Base-by-base conservation (phyloP, 2,888 invertebrate genomes). In the Alviniconcha strummeri region DNA sequence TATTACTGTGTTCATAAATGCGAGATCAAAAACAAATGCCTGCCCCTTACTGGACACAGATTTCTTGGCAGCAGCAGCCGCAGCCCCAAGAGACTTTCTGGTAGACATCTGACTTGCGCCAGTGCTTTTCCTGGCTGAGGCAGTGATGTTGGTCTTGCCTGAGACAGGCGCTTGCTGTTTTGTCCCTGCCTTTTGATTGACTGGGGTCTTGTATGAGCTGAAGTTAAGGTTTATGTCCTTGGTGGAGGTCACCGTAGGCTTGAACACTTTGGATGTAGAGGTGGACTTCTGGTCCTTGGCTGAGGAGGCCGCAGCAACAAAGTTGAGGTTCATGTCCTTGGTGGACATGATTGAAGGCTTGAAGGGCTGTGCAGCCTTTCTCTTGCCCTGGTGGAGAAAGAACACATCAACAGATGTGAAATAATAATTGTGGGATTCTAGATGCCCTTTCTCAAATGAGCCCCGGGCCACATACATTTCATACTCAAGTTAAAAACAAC, bases 221-320 rank as follows among this genome's bases (percentile, higher is more conserved):
- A 91, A 91, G 83, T 91, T 89, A 55, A 91, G 84, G 82, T 88
- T 89, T 82, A 90, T 86, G 78, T 89, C 87, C 81, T 88, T 89
- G n/a, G 89, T 89, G 36, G 88, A 89, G 57, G 88, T 80, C 8
- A 90, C 90, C 6, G 88, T 88, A 3, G 91, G 91, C 69, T 89
- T 87, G 75, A 91, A 90, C 0, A 82, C 81, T 54, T 84, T 84
- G 9, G 57, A n/a, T 57, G 56, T n/a, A n/a, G 64, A 36, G 13
- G 81, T 36, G 13, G 54, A 74, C 15, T 82, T 71, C 15, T 55
- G 75, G 75, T 79, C 77, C 17, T 82, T 84, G n/a, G 69, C 88
- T 8, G 89, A 85, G 55, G 87, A 86, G 7, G 85, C 77, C 54
- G 76, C 81, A 19, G 85, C 84, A 54, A 82, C 85, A 85, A 91